Conservation (phyloP, 2,888 invertebrate genomes). For the Hirtodrosophila alboralis region DNA sequence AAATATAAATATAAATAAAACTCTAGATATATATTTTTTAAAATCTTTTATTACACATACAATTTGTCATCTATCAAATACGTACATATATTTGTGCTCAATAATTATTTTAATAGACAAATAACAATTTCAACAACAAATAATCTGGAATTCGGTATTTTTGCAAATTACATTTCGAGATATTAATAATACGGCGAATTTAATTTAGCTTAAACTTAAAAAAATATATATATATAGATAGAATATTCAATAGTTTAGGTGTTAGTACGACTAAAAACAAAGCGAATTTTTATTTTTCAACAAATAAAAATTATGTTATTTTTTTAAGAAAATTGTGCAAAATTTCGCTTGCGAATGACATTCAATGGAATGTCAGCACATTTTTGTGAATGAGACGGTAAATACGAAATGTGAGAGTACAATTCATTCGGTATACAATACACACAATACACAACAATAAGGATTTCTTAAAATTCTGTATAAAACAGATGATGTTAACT, state of each 20-base stretch:
- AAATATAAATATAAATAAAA: neutral
- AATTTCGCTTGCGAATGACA: slow-evolving; percentile 35
- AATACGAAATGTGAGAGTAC: slow-evolving; percentile 35
- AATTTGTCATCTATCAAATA: slow-evolving; percentile 60
- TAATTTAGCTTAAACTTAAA: slow-evolving; percentile 67
- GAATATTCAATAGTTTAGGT: slow-evolving; percentile 52
- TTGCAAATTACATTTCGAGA: slow-evolving; percentile 41
- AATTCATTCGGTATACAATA: slow-evolving; percentile 13
- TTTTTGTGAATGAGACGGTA: slow-evolving; percentile 38
- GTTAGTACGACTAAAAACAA: slow-evolving; percentile 56
- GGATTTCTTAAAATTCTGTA: slow-evolving; percentile 2
- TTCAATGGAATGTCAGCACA: slow-evolving; percentile 8
- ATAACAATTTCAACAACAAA: slow-evolving; percentile 54
- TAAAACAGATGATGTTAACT: slow-evolving; percentile 19
- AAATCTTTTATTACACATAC: slow-evolving; percentile 72
- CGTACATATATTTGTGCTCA: slow-evolving; percentile 39
- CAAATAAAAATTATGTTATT: slow-evolving; percentile 76
- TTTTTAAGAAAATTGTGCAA: too few species aligned
- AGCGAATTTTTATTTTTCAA: slow-evolving; percentile 67
- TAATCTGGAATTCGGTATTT: slow-evolving; percentile 30
- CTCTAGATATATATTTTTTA: slow-evolving; percentile 26
- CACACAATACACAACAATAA: slow-evolving; percentile 53
- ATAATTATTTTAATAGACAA: slow-evolving; percentile 30
- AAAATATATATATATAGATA: too few species aligned
- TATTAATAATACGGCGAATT: slow-evolving; percentile 43